phyloP scores from a whole-genome alignment of 2,113 vertebrate genomes.

The Onychorhynchus coronatus region DNA sequence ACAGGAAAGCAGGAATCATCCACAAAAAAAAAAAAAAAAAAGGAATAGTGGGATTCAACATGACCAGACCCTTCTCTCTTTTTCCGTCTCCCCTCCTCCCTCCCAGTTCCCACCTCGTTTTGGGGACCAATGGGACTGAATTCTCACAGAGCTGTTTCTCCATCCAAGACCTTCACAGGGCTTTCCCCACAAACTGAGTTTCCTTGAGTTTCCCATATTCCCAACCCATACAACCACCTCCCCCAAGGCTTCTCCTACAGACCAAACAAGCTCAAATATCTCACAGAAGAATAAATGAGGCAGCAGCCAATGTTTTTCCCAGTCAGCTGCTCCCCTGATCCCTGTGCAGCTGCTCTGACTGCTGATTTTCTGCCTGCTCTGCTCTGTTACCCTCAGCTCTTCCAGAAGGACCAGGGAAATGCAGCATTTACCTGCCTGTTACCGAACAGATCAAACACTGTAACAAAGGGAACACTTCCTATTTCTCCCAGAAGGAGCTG shows the following conservation, averaged over 20 bases:
- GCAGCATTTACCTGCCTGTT: background rate
- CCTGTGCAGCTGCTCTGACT: background rate
- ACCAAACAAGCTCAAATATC: background rate
- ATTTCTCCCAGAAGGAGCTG: background rate
- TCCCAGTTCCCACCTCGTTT: background rate
- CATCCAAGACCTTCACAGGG: background rate
- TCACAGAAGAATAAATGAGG: background rate
- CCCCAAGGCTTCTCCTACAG: background rate
- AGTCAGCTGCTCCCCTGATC: background rate
- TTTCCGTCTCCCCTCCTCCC: background rate
- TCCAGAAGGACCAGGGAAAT: background rate
- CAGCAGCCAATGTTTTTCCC: background rate
- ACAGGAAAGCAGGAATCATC: background rate
- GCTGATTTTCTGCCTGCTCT: background rate
- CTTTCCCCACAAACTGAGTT: background rate
- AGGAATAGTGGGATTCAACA: background rate
- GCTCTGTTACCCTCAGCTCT: background rate
- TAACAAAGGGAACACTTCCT: background rate
- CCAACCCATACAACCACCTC: background rate
- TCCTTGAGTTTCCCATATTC: background rate
- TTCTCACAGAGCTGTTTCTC: background rate
- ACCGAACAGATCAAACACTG: background rate
- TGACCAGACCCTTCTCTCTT: background rate
- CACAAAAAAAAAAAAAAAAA: background rate
- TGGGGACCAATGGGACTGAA: background rate